These are phyloP conservation scores for Scotopteryx bipunctaria DNA, from an alignment of 2,888 invertebrate genomes.

Conservation along the genomic window DNA sequence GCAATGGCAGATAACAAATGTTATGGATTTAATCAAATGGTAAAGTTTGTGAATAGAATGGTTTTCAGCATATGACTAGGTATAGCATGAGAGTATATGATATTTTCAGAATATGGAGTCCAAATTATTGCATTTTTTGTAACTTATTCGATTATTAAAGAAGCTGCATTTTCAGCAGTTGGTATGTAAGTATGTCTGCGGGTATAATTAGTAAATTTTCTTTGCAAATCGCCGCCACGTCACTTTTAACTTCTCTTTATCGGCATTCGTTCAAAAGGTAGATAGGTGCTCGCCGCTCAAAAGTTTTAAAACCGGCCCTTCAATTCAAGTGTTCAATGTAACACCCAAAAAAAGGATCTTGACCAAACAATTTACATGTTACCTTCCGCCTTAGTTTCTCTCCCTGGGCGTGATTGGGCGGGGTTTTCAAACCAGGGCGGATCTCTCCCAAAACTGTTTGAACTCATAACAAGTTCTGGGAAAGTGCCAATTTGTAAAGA, in stretches of 20 bases:
- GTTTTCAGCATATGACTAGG: too few species aligned
- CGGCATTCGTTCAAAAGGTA: conserved; percentile 3
- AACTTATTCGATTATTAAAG: too few species aligned
- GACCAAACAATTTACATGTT: conserved; percentile 65
- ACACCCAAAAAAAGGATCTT: conserved; percentile 49
- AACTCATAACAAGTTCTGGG: conserved; percentile 54
- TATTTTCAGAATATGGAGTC: too few species aligned
- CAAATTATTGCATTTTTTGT: too few species aligned
- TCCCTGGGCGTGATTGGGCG: conserved; percentile 71
- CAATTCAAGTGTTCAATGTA: conserved; percentile 34
- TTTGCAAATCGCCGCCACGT: not conserved
- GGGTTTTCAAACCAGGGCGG: conserved; percentile 65
- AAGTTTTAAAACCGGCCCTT: conserved; percentile 23
- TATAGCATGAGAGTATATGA: too few species aligned
- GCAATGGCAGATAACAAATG: conserved; percentile 1
- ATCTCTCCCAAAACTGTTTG: conserved; percentile 48
- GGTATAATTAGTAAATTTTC: not conserved
- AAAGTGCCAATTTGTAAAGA: conserved; percentile 66
- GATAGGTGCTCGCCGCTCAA: conserved; percentile 5
- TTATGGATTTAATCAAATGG: too few species aligned
- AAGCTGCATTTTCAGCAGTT: too few species aligned
- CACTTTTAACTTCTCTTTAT: not conserved
- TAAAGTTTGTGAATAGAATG: too few species aligned
- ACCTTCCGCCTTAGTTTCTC: conserved; percentile 34
- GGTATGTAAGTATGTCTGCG: too few species aligned